Conservation (phyloP, 2,113 vertebrate species). For the Proteles cristata region DNA sequence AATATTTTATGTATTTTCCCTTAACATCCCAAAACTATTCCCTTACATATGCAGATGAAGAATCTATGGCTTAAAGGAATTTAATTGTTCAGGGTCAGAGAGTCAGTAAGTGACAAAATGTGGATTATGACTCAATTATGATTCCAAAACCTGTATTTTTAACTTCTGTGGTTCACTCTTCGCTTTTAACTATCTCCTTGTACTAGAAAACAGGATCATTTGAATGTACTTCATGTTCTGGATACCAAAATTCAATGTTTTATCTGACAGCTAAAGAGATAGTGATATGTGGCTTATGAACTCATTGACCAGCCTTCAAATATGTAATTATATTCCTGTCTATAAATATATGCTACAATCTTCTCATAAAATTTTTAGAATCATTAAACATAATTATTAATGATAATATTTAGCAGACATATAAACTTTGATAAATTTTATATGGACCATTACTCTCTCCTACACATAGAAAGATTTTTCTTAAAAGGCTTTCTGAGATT, state of each 20-base stretch:
- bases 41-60: background rate
- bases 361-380: background rate
- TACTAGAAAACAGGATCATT: background rate
- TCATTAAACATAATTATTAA: background rate
- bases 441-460: background rate
- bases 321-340: background rate
- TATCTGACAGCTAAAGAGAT: background rate
- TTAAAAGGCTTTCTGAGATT: background rate
- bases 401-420: background rate
- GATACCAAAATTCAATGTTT: background rate
- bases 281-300: background rate
- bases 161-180: background rate
- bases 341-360: background rate
- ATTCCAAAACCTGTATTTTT: background rate
- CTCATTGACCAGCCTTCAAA: background rate
- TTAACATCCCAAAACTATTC: background rate
- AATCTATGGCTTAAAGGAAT: background rate
- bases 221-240: background rate
- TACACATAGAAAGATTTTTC: background rate
- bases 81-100: background rate
- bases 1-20: background rate
- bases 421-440: background rate
- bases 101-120: background rate
- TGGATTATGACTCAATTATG: background rate
- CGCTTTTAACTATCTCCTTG: background rate